phyloP scores from a whole-genome alignment of 2,797 vertebrate genomes.

The Rhinatrema bivittatum region DNA sequence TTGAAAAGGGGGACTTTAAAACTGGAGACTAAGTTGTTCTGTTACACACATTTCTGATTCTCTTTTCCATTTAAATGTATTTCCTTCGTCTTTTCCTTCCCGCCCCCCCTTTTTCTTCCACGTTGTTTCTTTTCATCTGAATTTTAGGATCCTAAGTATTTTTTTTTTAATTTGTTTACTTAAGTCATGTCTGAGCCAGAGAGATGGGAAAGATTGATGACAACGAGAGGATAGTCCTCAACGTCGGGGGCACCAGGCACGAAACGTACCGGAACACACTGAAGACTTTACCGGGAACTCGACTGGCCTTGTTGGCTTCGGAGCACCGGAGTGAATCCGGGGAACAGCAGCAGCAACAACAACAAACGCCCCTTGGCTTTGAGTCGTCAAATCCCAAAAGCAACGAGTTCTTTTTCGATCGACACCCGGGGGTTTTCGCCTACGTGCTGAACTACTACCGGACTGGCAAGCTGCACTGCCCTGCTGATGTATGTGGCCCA shows the following conservation, averaged over 20 bases:
- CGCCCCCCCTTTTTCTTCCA: background rate
- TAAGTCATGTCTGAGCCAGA: constrained; percentile 86
- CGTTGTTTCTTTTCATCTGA: background rate
- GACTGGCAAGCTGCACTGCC: constrained; percentile 92
- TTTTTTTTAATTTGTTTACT: no score
- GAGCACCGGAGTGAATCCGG: constrained; percentile 71
- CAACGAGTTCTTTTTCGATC: constrained; percentile 92
- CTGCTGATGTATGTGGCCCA: constrained; percentile 90
- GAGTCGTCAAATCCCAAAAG: constrained; percentile 35
- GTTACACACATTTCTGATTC: no score
- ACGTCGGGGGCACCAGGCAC: constrained; percentile 89
- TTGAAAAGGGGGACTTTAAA: no score
- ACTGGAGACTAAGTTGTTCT: no score
- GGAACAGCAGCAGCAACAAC: constrained; percentile 65
- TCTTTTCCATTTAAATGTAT: no score
- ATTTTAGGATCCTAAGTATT: background rate
- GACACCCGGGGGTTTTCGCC: constrained; percentile 89
- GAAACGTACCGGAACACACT: constrained; percentile 90
- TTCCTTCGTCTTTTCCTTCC: background rate
- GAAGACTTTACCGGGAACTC: constrained; percentile 85
- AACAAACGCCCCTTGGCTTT: constrained; percentile 21
- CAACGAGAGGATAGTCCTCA: constrained; percentile 95
- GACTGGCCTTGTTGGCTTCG: constrained; percentile 84
- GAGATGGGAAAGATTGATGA: constrained; percentile 92
- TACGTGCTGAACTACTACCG: constrained; percentile 94